Conservation (phyloP, 2,888 invertebrate species). For the Drosophila mulleri region DNA sequence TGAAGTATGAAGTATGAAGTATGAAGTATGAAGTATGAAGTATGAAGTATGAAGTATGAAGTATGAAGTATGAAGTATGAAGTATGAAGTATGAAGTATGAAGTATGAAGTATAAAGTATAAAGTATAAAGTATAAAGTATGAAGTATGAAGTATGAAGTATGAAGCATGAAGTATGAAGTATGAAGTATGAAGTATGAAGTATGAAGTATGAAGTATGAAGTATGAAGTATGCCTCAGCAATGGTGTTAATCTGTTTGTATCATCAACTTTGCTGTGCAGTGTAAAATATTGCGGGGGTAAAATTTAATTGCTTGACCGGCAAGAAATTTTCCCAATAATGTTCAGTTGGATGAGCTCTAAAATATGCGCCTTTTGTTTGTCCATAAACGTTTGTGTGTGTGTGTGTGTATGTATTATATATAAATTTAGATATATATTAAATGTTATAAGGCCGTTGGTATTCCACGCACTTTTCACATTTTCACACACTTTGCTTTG, state of each 20-base stretch:
- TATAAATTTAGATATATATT: slow-evolving; percentile 5
- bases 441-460: slow-evolving; percentile 21
- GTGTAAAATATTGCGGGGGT: slow-evolving; percentile 13
- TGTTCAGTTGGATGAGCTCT: slow-evolving; percentile 50
- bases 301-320: slow-evolving; percentile 27
- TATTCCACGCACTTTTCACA: slow-evolving; percentile 42
- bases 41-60: not conserved
- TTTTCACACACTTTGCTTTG: slow-evolving; percentile 31
- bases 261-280: slow-evolving; percentile 5
- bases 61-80: not conserved
- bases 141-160: not conserved
- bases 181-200: not conserved
- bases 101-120: too few relatives aligned
- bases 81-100: not conserved
- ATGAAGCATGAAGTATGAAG: not conserved
- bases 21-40: not conserved
- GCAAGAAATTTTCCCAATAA: slow-evolving; percentile 39
- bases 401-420: too few relatives aligned
- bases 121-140: too few relatives aligned
- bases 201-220: not conserved
- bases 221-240: not conserved
- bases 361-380: slow-evolving; percentile 28
- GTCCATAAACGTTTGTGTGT: slow-evolving; percentile 30
- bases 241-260: too few relatives aligned
- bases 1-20: not conserved